Evolutionary conservation across 2,113 vertebrate species (phyloP).

Genomic region (Sclerurus mexicanus): DNA sequence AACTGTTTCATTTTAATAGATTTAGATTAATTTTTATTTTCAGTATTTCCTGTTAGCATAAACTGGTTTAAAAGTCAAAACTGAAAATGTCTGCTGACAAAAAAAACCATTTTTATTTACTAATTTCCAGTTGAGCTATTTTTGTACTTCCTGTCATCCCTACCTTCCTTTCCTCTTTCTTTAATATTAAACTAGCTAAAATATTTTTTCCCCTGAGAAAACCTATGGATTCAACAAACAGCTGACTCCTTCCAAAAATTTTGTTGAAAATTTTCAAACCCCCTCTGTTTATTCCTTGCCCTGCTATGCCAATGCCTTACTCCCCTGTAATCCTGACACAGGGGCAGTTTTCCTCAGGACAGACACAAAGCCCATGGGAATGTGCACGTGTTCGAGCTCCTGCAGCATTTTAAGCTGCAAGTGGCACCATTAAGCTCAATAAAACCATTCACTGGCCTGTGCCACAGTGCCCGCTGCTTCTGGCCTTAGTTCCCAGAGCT

Average conservation of each 20-base stretch:
- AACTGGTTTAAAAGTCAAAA: background rate
- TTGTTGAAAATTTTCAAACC: background rate
- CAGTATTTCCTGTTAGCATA: background rate
- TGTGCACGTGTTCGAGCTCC: background rate
- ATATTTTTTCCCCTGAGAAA: background rate
- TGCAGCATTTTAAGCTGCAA: background rate
- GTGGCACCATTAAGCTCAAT: background rate
- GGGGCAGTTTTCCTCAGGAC: background rate
- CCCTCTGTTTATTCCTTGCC: background rate
- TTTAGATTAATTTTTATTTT: background rate
- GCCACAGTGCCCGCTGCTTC: background rate
- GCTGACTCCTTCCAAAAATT: background rate
- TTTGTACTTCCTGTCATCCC: background rate
- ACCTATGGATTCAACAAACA: background rate
- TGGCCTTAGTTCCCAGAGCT: background rate
- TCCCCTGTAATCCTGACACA: background rate
- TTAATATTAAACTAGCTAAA: background rate
- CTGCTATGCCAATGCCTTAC: background rate
- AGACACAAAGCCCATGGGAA: background rate
- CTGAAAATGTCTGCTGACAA: background rate
- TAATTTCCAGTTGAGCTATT: accelerated
- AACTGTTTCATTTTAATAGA: background rate
- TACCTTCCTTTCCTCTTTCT: background rate
- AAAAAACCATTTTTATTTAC: accelerated
- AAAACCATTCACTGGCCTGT: background rate